Evolutionary conservation across 2,113 vertebrate genomes (phyloP), one percentile per base, ranked within the genome.

Genomic region (Corapipo altera): DNA sequence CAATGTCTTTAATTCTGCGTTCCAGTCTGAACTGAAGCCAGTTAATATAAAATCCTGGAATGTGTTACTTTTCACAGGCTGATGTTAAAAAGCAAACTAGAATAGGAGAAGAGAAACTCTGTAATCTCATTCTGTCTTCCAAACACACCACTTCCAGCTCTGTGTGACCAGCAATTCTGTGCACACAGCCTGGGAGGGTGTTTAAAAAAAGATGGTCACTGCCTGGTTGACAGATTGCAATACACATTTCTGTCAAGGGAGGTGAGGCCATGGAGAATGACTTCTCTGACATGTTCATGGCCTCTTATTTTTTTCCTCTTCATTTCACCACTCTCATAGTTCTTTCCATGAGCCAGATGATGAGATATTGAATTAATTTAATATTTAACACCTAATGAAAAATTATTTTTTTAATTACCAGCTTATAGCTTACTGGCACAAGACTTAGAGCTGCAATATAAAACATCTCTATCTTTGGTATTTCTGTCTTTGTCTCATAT

Each of bases 401-500:
- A 83, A 46, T 9, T 52, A 44, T 9, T 59, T 83, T 89, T 78
- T 62, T 71, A 85, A 82, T 85, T 93, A 12, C 78, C 85, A 89
- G 55, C 43, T 93, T 95, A 48, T 44, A 96, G 76, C 73, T 96
- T 85, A 93, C 79, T 62, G 91, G 89, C 46, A 95, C 89, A 77
- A 96, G 89, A 43, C 23, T 96, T 74, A 95, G 76, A 90, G 73
- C 73, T 92, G 48, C 77, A 84, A 89, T 58, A 85, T 94, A 96
- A 91, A 97, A 96, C 33, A 70, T 61, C 65, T 88, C 62, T 55
- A 70, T 85, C 72, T 97, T 97, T 95, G 92, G 26, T 51, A 27
- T 97, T 64, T 97, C 95, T 55, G 26, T 85, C 51, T 62, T 97
- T 69, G 49, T 96, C 17, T 95, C 87, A 66, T 89, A 15, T 90